Conservation (phyloP, 2,888 invertebrate species). For the Tipula vernalis region DNA sequence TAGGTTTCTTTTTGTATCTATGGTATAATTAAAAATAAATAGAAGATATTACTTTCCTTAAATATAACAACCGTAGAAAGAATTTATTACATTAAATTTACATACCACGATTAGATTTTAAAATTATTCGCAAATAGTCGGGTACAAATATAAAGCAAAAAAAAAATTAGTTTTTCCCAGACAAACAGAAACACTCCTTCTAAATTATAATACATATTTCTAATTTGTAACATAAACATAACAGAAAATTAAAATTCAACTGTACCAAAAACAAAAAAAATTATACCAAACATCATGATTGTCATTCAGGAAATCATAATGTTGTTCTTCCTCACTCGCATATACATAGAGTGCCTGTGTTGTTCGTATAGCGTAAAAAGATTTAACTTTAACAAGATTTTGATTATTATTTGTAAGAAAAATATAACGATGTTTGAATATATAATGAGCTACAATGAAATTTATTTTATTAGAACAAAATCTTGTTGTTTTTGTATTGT, state of each 20-base stretch:
- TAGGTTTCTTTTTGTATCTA: background rate
- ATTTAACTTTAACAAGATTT: conserved; percentile 4
- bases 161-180: background rate
- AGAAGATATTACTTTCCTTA: background rate
- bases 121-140: background rate
- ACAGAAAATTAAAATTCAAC: background rate
- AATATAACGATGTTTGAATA: conserved; percentile 8
- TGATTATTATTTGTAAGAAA: background rate
- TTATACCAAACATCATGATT: background rate
- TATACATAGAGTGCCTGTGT: background rate
- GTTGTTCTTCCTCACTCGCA: background rate
- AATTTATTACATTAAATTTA: background rate
- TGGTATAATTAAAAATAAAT: background rate
- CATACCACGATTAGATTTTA: background rate
- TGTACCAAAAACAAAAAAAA: background rate
- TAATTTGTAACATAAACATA: background rate
- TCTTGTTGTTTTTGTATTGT: background rate
- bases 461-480: background rate
- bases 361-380: background rate
- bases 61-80: background rate
- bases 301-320: background rate
- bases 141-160: background rate
- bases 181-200: background rate
- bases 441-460: background rate
- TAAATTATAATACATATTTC: background rate